Evolutionary conservation across 2,113 vertebrate species (phyloP).

Genomic region (Terrapene triunguis): DNA sequence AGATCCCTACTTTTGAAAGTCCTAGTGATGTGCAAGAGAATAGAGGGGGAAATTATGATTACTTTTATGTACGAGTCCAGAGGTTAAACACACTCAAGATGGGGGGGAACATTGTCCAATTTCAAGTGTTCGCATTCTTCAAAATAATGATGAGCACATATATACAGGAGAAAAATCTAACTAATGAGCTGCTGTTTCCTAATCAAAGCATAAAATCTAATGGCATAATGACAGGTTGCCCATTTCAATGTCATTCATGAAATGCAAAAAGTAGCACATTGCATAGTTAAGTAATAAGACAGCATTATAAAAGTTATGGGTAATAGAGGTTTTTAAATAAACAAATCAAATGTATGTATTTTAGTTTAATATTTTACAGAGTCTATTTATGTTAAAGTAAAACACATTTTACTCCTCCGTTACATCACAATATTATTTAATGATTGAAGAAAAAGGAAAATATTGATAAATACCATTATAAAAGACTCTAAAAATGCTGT

Average conservation of each 20-base stretch:
- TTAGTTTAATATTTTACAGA: background rate
- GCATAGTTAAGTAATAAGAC: background rate
- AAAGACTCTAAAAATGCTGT: too few species aligned
- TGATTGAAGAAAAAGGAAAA: background rate
- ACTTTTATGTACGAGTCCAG: constrained; percentile 66
- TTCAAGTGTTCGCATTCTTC: constrained; percentile 61
- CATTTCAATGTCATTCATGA: constrained; percentile 51
- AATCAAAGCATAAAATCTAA: constrained; percentile 56
- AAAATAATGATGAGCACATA: constrained; percentile 21
- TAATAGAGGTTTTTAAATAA: background rate
- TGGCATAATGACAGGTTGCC: constrained; percentile 48
- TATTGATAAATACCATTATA: background rate
- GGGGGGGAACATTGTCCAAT: background rate
- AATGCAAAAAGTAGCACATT: constrained; percentile 43
- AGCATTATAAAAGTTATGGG: constrained; percentile 1
- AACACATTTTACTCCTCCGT: rapidly evolving
- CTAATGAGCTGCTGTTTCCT: constrained; percentile 70
- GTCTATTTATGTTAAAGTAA: background rate
- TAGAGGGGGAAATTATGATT: constrained; percentile 69
- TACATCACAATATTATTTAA: background rate
- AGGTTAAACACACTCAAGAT: constrained; percentile 42
- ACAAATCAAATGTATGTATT: background rate
- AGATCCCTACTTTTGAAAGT: constrained; percentile 46
- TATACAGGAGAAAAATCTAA: constrained; percentile 61
- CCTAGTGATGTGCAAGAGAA: constrained; percentile 64